phyloP scores from a whole-genome alignment of 2,113 vertebrate genomes.

The Acrocephalus arundinaceus region DNA sequence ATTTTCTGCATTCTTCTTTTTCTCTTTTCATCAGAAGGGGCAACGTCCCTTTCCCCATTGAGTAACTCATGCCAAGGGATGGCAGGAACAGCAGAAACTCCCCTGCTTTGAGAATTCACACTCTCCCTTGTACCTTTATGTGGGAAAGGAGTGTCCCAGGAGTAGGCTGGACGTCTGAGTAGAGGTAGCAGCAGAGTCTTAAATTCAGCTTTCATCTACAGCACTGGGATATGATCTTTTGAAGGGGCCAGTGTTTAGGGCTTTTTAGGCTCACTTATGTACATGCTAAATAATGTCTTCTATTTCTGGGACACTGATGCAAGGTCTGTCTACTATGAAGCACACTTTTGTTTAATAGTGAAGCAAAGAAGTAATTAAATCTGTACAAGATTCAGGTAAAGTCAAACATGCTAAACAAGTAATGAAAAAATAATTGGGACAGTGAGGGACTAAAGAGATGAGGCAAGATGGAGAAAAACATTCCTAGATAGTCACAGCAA shows the following conservation, averaged over 20 bases:
- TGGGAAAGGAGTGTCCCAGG: not conserved
- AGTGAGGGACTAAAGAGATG: not conserved
- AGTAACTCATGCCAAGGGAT: not conserved
- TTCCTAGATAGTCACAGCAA: not conserved
- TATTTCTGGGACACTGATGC: not conserved
- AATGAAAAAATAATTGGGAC: not conserved
- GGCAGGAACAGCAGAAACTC: not conserved
- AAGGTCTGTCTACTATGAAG: not conserved
- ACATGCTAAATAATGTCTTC: not conserved
- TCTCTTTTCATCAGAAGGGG: not conserved
- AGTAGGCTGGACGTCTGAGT: not conserved
- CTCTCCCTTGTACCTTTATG: not conserved
- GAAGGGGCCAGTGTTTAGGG: not conserved
- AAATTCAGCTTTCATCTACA: not conserved
- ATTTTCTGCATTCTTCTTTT: not conserved
- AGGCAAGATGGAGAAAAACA: not conserved
- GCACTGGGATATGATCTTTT: not conserved
- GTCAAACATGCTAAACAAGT: not conserved
- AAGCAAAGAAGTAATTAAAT: not conserved
- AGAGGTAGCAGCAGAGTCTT: not conserved
- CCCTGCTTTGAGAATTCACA: not conserved
- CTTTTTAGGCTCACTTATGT: not conserved
- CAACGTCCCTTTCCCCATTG: not conserved
- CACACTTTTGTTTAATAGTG: not conserved
- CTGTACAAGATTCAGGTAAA: not conserved